A percentile compares a stretch with the other conserved stretches of the same genome.
Conservation (phyloP, 2,113 vertebrate species). For the Dromiciops gliroides region DNA sequence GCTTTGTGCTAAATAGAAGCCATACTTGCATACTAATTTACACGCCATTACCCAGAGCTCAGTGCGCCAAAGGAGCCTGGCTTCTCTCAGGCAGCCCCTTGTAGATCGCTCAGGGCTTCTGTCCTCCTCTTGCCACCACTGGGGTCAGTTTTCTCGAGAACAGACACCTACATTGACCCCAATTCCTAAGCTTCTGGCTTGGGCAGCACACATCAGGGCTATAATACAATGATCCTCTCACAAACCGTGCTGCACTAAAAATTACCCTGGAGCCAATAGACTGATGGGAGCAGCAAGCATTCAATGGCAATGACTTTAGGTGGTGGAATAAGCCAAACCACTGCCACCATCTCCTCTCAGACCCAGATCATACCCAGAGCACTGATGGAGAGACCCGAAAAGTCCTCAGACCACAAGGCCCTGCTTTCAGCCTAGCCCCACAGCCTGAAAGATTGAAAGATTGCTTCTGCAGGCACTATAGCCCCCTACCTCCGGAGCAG, state of each 20-base stretch:
- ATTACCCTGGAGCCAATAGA: background rate
- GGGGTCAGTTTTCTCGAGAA: background rate
- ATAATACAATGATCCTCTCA: background rate
- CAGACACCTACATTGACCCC: background rate
- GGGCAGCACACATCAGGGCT: background rate
- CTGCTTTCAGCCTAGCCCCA: background rate
- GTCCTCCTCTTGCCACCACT: background rate
- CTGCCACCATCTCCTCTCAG: background rate
- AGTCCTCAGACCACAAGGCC: background rate
- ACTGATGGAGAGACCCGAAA: too few species aligned
- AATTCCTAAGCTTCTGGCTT: background rate
- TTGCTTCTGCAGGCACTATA: background rate
- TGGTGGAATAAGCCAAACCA: background rate
- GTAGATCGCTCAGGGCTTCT: background rate
- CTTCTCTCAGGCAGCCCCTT: background rate
- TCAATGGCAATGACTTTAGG: background rate
- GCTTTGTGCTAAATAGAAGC: background rate
- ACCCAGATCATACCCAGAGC: background rate
- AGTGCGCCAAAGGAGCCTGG: rapidly evolving
- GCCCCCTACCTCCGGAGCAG: background rate
- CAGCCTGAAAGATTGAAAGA: too few species aligned
- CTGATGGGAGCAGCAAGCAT: background rate
- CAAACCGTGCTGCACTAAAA: background rate
- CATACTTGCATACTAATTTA: background rate
- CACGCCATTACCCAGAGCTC: background rate